Conservation (phyloP, 2,888 invertebrate genomes). For the Graphium colonna region DNA sequence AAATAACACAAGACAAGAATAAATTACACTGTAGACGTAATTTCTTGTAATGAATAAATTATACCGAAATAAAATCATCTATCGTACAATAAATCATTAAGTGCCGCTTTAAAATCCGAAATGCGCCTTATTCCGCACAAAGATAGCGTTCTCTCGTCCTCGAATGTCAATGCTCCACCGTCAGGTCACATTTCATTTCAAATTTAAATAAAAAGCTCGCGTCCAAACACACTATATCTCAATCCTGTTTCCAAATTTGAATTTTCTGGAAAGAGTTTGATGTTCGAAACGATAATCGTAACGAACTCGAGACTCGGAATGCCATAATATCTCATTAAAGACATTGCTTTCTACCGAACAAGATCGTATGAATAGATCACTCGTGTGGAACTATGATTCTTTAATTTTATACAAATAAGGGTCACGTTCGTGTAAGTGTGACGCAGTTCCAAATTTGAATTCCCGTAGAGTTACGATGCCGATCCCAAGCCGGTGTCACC, state of each 20-base stretch:
- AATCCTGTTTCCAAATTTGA: conserved; percentile 70
- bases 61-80: background rate
- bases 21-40: background rate
- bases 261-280: conserved; percentile 73
- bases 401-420: conserved; percentile 35
- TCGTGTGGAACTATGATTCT: conserved; percentile 45
- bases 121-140: conserved; percentile 36
- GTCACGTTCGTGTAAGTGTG: conserved; percentile 42
- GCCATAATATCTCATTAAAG: conserved; percentile 72
- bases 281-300: conserved; percentile 67
- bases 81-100: background rate
- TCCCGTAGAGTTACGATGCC: conserved; percentile 67
- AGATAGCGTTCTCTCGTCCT: conserved; percentile 41
- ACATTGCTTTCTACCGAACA: conserved; percentile 45
- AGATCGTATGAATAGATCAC: conserved; percentile 43
- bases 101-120: background rate
- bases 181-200: conserved; percentile 64
- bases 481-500: conserved; percentile 59
- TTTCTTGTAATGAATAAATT: background rate
- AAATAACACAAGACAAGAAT: no score
- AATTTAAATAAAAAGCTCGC: conserved; percentile 64
- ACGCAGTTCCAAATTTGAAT: conserved; percentile 65
- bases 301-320: conserved; percentile 58
- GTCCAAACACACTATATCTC: conserved; percentile 66
- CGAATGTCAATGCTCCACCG: conserved; percentile 53